These are phyloP conservation scores for Hydrotaea diabolus DNA, from an alignment of 2,888 invertebrate genomes.

Conservation along the genomic window DNA sequence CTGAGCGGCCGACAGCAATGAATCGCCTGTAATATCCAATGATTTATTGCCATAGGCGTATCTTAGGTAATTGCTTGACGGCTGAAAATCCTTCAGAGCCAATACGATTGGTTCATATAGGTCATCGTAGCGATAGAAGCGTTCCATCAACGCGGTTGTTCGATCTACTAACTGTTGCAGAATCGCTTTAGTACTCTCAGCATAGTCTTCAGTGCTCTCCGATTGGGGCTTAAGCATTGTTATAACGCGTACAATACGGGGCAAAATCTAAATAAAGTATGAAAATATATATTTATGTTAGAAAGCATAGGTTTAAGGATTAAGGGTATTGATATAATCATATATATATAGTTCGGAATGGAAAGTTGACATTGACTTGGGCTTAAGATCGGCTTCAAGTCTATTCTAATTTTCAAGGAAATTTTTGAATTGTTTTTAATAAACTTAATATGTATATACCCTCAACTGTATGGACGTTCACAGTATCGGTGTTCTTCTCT, in stretches of 20 bases:
- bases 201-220: conserved; percentile 82
- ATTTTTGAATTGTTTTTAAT: too few relatives aligned
- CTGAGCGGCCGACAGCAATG: conserved; percentile 61
- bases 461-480: too few relatives aligned
- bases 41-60: conserved; percentile 72
- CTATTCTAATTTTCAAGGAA: too few relatives aligned
- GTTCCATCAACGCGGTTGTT: conserved; percentile 82
- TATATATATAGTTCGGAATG: too few relatives aligned
- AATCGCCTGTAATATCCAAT: conserved; percentile 55
- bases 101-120: conserved; percentile 81
- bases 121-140: conserved; percentile 81
- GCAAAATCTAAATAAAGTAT: conserved; percentile 80
- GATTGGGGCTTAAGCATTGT: conserved; percentile 83
- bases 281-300: background rate
- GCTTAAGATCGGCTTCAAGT: too few relatives aligned
- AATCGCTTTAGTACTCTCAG: conserved; percentile 82
- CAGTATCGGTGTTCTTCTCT: too few relatives aligned
- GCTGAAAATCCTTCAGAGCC: conserved; percentile 80
- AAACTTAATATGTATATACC: too few relatives aligned
- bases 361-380: too few relatives aligned
- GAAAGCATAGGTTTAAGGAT: too few relatives aligned
- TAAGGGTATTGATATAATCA: too few relatives aligned
- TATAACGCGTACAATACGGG: conserved; percentile 82
- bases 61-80: conserved; percentile 80
- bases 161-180: conserved; percentile 85